These are phyloP conservation scores for Ischnus inquisitorius DNA, from an alignment of 2,888 invertebrate species.

Conservation along the genomic window DNA sequence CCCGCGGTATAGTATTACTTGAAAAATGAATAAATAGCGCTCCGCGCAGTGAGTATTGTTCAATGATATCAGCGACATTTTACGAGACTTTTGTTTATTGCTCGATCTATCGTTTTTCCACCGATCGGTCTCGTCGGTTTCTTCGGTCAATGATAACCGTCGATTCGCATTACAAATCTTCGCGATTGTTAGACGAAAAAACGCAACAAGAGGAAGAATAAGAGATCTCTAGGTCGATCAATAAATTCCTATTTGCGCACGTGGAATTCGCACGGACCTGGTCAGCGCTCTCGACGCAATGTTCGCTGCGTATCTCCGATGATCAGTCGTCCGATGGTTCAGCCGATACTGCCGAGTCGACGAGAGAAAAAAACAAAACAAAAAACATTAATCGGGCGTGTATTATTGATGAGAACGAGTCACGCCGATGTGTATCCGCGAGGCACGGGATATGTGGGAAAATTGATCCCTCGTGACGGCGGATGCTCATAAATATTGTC, in stretches of 20 bases:
- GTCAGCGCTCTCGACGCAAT: background rate
- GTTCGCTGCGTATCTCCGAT: conserved; percentile 7
- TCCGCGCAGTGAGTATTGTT: background rate
- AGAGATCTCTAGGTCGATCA: background rate
- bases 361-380: background rate
- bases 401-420: background rate
- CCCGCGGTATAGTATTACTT: background rate
- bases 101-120: background rate
- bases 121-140: background rate
- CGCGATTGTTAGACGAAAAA: background rate
- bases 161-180: background rate
- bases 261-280: background rate
- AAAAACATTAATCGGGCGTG: conserved; percentile 3
- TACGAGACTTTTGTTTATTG: conserved; percentile 14
- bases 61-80: background rate
- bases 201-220: background rate
- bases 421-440: background rate
- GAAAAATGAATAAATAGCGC: background rate
- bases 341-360: background rate
- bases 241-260: conserved; percentile 18
- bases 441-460: background rate
- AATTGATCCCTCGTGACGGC: conserved; percentile 17
- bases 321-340: background rate
- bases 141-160: conserved; percentile 26
- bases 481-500: background rate